Percentiles rank a stretch among this genome's conserved stretches.
These are phyloP conservation scores for Drosophila seclusa DNA, from an alignment of 2,888 invertebrate species.

Conservation along the genomic window DNA sequence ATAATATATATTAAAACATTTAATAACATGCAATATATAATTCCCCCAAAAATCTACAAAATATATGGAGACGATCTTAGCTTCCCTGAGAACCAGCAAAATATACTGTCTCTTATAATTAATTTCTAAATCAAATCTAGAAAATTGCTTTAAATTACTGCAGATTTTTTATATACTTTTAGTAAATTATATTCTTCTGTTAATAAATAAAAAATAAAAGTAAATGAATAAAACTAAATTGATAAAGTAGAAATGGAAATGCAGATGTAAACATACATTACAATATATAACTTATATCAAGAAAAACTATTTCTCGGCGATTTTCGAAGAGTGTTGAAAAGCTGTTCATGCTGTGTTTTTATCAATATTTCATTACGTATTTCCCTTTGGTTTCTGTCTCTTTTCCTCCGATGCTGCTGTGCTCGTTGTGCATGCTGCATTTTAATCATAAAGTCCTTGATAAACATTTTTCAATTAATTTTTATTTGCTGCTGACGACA, in stretches of 20 bases:
- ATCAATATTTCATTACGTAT: background rate
- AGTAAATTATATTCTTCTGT: too few relatives aligned
- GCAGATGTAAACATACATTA: background rate
- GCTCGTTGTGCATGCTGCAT: conserved; percentile 44
- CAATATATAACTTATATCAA: background rate
- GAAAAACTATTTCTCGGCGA: background rate
- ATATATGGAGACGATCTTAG: background rate
- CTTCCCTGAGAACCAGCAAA: too few relatives aligned
- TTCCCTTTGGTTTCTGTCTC: conserved; percentile 17
- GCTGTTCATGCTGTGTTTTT: background rate
- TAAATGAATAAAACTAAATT: background rate
- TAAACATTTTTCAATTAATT: conserved; percentile 81
- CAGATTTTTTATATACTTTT: too few relatives aligned
- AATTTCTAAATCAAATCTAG: background rate
- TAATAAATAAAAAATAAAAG: background rate
- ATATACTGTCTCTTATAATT: background rate
- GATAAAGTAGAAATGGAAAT: background rate
- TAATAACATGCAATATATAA: background rate
- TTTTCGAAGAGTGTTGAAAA: background rate
- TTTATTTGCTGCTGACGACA: conserved; percentile 78
- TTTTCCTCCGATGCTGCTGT: conserved; percentile 10
- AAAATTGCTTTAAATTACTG: too few relatives aligned
- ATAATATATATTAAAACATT: background rate
- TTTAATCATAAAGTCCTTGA: conserved; percentile 77
- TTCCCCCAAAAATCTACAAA: background rate